These are phyloP conservation scores for Lagenorhynchus albirostris DNA, from an alignment of 2,113 vertebrate genomes.

Conservation along the genomic window DNA sequence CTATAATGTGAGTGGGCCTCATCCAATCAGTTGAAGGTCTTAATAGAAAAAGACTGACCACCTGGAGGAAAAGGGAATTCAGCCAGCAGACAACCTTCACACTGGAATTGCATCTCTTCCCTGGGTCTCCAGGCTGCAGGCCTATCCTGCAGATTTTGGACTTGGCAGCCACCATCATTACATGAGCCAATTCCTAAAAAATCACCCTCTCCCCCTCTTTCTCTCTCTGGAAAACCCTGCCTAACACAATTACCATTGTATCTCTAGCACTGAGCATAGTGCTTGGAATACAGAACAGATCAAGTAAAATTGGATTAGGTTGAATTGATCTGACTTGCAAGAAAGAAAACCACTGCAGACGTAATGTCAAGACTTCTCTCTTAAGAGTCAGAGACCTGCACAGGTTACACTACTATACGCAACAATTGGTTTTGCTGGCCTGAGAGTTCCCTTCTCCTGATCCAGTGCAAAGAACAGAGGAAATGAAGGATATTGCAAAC, in stretches of 20 bases:
- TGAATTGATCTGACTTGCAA: background rate
- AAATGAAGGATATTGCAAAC: background rate
- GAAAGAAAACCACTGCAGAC: background rate
- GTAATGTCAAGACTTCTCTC: background rate
- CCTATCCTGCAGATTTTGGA: background rate
- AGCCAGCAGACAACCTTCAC: background rate
- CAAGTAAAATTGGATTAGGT: slow-evolving; percentile 9
- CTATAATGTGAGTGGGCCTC: background rate
- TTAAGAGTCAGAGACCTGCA: background rate
- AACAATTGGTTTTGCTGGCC: background rate
- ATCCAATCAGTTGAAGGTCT: background rate
- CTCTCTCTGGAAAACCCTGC: background rate
- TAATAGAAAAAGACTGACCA: background rate
- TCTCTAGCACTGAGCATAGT: background rate
- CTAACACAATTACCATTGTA: background rate
- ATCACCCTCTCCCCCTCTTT: background rate
- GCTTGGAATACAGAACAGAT: background rate
- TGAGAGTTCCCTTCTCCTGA: background rate
- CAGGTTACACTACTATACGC: background rate
- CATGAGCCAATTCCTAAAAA: background rate
- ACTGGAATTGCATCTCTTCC: background rate
- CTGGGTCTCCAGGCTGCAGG: background rate
- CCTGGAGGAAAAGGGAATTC: background rate
- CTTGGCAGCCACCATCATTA: background rate
- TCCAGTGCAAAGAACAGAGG: background rate